A percentile compares a stretch with the other conserved stretches of the same genome.
phyloP scores from a whole-genome alignment of 2,797 vertebrate species.

The Craterocephalus amniculus region DNA sequence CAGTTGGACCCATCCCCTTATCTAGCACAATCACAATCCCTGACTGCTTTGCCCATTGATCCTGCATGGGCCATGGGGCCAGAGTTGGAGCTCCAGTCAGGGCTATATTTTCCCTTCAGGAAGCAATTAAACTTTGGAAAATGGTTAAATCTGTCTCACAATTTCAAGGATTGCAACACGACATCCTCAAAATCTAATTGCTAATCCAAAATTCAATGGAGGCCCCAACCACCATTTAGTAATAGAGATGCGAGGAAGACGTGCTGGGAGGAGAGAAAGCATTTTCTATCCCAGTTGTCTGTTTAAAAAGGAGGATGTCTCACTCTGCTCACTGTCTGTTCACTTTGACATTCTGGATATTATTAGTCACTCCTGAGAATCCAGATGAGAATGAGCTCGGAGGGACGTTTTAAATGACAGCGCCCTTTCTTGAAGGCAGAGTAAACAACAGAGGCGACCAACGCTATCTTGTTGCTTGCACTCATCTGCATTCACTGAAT shows the following conservation, averaged over 20 bases:
- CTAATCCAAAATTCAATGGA: slow-evolving; percentile 57
- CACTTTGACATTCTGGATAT: slow-evolving; percentile 55
- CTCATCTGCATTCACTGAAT: slow-evolving; percentile 51
- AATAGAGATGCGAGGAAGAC: slow-evolving; percentile 21
- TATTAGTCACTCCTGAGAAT: slow-evolving; percentile 59
- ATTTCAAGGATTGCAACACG: not conserved
- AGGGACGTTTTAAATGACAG: slow-evolving; percentile 72
- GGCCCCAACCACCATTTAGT: slow-evolving; percentile 18
- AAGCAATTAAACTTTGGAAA: slow-evolving; percentile 55
- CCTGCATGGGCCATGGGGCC: slow-evolving; percentile 42
- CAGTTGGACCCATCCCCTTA: slow-evolving; percentile 74
- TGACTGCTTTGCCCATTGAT: slow-evolving; percentile 71
- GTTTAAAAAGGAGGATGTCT: slow-evolving; percentile 45
- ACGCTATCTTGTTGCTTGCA: slow-evolving; percentile 47
- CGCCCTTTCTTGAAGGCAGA: slow-evolving; percentile 57
- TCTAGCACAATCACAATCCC: slow-evolving; percentile 72
- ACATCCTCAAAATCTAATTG: slow-evolving; percentile 13
- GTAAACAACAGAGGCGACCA: slow-evolving; percentile 52
- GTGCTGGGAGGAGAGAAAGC: slow-evolving; percentile 32
- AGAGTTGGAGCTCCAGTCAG: slow-evolving; percentile 22
- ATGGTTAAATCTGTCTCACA: slow-evolving; percentile 22
- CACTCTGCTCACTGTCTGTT: slow-evolving; percentile 31
- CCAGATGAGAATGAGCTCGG: slow-evolving; percentile 62
- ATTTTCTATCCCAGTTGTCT: slow-evolving; percentile 49
- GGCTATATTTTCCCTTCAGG: slow-evolving; percentile 48